Conservation (phyloP, 2,888 invertebrate genomes). For the Leptopilina drosophilae region DNA sequence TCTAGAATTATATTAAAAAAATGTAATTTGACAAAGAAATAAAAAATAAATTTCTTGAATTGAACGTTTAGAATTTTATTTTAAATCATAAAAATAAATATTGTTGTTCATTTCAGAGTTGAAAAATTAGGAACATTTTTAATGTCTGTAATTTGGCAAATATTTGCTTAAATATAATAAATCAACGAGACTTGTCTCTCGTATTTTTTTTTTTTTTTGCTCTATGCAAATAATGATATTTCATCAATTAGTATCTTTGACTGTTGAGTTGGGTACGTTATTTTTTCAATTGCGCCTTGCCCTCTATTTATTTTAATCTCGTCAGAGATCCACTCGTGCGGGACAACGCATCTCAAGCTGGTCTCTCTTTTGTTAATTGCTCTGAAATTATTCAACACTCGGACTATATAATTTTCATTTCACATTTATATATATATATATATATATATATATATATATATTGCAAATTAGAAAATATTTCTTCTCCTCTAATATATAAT, state of each 20-base stretch:
- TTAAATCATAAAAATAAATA: no score
- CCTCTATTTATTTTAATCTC: constrained; percentile 40
- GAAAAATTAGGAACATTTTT: no score
- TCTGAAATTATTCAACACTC: constrained; percentile 54
- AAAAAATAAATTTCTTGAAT: no score
- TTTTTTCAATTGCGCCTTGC: constrained; percentile 35
- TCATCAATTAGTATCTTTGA: constrained; percentile 34
- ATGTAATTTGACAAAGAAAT: no score
- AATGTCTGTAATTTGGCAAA: not conserved
- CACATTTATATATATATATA: not conserved
- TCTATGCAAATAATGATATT: constrained; percentile 29
- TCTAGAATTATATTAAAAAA: no score
- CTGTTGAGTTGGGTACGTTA: constrained; percentile 14
- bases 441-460: no score
- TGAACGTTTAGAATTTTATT: no score
- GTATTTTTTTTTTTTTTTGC: constrained; percentile 1
- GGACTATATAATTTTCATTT: constrained; percentile 19
- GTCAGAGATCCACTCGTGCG: constrained; percentile 31
- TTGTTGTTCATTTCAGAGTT: no score
- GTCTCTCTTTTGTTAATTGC: constrained; percentile 54
- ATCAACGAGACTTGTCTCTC: not conserved
- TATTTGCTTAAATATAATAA: not conserved
- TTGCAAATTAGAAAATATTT: no score
- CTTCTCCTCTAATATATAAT: no score
- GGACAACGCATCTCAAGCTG: constrained; percentile 35